Evolutionary conservation across 2,113 vertebrate species (phyloP), one percentile per base, ranked within the genome.

Genomic region (Solea solea): DNA sequence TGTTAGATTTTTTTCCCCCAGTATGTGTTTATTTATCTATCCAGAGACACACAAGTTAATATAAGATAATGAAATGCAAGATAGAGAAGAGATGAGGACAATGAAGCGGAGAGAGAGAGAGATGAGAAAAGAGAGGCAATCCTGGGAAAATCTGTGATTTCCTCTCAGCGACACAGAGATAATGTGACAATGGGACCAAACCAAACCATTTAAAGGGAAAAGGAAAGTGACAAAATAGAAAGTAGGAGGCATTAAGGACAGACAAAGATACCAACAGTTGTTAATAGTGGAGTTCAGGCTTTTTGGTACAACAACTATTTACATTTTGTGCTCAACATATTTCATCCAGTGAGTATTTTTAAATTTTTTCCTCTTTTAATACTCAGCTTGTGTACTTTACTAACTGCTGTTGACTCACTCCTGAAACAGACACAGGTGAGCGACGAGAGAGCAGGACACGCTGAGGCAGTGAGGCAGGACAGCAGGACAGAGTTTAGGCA

Each of bases 151-250:
- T 57, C 51, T 44, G 62, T 73, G 77, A 80, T 59, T 59, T 81
- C 72, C 48, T 63, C 65, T 84, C 74, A 86, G 85, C 67, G 67
- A 74, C 72, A 45, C 9, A 2, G 52, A 80, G 81, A 85, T 80
- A 78, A 84, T 85, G 78, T 63, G 48, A 85, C 72, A 82, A 71
- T 80, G 10, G 58, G 49, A 76, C 12, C 64, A 69, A 60, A 74
- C 45, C 59, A 78, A 68, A 80, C 51, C 42, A 60, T 50, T 34
- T 2, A 74, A 61, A 79, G 67, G 55, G 25, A 54, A 41, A 75
- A 72, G 72, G 61, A 76, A 34, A 16, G 58, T 62, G 66, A 77
- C 58, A 73, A 66, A 75, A 74, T 56, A 68, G 65, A 81, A 57
- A 81, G 72, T 80, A 41, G 27, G 15, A 68, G 54, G 81, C 52